Evolutionary conservation across 2,113 vertebrate genomes (phyloP).

Genomic region (Notothenia rossii): DNA sequence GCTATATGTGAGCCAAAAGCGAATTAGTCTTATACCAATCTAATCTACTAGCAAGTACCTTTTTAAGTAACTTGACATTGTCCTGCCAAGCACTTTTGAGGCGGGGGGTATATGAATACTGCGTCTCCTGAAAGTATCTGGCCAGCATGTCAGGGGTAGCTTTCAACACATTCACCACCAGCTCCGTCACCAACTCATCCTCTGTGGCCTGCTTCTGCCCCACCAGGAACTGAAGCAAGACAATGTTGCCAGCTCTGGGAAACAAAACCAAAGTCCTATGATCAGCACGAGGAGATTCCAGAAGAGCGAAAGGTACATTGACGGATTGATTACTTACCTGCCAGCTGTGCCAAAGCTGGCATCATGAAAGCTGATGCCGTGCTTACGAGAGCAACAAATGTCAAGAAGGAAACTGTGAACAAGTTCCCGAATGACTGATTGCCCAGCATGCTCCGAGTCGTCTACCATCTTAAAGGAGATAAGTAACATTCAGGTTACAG

Average conservation of each 20-base stretch:
- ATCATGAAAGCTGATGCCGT: constrained; percentile 95
- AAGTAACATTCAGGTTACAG: not conserved
- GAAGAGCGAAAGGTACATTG: not conserved
- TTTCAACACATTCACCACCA: constrained; percentile 89
- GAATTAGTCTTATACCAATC: not conserved
- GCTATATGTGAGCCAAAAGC: not conserved
- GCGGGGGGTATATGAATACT: constrained; percentile 90
- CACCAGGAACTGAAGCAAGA: constrained; percentile 92
- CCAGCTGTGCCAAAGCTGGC: constrained; percentile 90
- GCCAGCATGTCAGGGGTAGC: constrained; percentile 90
- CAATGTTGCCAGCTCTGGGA: constrained; percentile 91
- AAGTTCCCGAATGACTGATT: constrained; percentile 86
- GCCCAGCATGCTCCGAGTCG: constrained; percentile 81
- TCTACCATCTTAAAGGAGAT: constrained; percentile 57
- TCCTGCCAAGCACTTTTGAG: constrained; percentile 89
- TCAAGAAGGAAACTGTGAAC: constrained; percentile 92
- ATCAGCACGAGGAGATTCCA: not conserved
- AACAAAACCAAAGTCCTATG: not conserved
- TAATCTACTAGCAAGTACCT: constrained; percentile 78
- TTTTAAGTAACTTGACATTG: constrained; percentile 91
- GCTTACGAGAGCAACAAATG: constrained; percentile 93
- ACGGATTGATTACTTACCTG: constrained; percentile 78
- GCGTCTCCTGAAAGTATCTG: constrained; percentile 92
- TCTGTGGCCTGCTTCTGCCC: constrained; percentile 90
- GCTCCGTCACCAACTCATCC: constrained; percentile 90